Evolutionary conservation across 1,140 invertebrate species (phyloP), one percentile per base, ranked within the genome.

Genomic region (Eulimnadia texana): DNA sequence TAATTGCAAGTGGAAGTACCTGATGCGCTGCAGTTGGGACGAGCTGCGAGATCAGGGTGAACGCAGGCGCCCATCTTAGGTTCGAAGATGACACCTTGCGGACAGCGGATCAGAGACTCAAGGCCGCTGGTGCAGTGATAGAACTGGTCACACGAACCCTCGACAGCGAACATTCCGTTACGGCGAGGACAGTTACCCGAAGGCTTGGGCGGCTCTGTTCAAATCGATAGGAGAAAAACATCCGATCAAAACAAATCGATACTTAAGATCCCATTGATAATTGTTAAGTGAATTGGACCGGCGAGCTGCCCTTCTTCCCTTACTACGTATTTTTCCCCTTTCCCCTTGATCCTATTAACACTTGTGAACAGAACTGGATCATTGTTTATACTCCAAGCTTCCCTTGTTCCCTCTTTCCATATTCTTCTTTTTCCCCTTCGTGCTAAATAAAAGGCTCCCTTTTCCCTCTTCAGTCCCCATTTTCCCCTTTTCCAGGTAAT

Each of bases 51-150:
- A 50, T 67, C 68, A 25, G 68, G 66, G 63, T 69, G 68, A 3
- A 68, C 62, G 66, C 74, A 74, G 25, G 69, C 66, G 9, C 71
- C 70, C 10, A 64, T 65, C 25, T 63, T 65, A 13, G 68, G 66
- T 24, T 72, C 70, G 63, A 72, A 77, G 23, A 75, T 69, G 13
- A 77, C 67, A 20, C 74, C 75, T 20, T 73, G 71, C 3, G 74
- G 70, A 66, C 75, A 77, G n/a, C 66, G 67, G 25, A 71, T 70
- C 11, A 61, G 25, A 19, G 59, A 57, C n/a, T 61, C 16, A 23
- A 47, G 29, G 3, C 63, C 63, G 51, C 56, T 52, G 13, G 60
- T 64, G 33, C 59, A 62, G 52, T 64, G 60, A 55, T 55, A 64
- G 23, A 61, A 65, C 52, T 59, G 57, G 23, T 61, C 50, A 53